Evolutionary conservation across 2,888 invertebrate species (phyloP), one percentile per base, ranked within the genome.

Genomic region (Pomacea canaliculata): DNA sequence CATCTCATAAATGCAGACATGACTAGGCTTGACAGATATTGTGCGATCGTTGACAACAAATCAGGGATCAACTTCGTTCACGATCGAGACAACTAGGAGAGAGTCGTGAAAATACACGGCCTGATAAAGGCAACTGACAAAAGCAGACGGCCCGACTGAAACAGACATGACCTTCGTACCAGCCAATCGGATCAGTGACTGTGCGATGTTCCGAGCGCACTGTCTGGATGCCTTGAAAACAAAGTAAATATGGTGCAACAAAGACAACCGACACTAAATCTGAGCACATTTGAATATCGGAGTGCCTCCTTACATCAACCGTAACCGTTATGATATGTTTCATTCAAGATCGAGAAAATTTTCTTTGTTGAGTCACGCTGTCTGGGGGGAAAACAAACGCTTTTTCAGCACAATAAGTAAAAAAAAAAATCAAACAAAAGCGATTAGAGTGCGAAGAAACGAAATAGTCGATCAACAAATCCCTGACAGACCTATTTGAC

Each of bases 171-270:
- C 78, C 76, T 68, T 71, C 77, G 72, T 82, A 79, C 81, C 72
- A 79, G 79, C 85, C 85, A 85, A 85, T 85, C 83, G 85, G 77
- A 83, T 68, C 49, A 51, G 79, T 76, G 80, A 82, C 10, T 63
- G 63, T 63, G n/a, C 63, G 27, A n/a, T 23, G 63, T 63, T 23
- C 63, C n/a, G 63, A n/a, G 63, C 10, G 23, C n/a, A n/a, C n/a
- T 23, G 27, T 27, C n/a, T 63, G 63, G n/a, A 63, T 63, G 63
- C 23, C 23, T 23, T 12, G 56, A 59, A 68, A 70, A 59, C 56
- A 59, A 70, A 59, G 70, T 60, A 70, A 70, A 59, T 37, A 23
- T 27, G 16, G 18, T 27, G 13, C 27, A 70, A 70, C 56, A n/a
- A 27, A 51, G n/a, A 7, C 23, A 18, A 18, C 37, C 3, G 37